Conservation (phyloP, 2,888 invertebrate species). For the Drosophila picticornis region DNA sequence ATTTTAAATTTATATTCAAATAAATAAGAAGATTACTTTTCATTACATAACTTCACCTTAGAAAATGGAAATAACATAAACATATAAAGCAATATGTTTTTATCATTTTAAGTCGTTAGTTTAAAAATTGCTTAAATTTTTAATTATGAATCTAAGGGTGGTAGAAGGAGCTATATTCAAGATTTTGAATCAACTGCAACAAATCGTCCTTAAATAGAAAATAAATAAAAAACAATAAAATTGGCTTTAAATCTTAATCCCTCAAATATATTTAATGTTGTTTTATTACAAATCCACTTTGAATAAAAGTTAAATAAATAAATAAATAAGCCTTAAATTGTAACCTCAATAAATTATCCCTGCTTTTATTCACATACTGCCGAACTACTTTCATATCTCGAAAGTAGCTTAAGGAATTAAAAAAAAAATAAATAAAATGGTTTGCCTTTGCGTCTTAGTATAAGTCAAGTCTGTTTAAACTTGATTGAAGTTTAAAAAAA, state of each 20-base stretch:
- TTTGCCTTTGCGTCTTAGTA: background rate
- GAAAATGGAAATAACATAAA: background rate
- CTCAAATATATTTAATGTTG: background rate
- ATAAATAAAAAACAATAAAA: background rate
- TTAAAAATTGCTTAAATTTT: background rate
- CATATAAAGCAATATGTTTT: background rate
- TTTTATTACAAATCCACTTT: background rate
- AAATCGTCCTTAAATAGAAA: background rate
- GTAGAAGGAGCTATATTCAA: background rate
- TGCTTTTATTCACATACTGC: background rate
- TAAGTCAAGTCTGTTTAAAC: background rate
- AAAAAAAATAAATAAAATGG: background rate
- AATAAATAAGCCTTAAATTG: background rate
- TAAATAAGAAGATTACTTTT: background rate
- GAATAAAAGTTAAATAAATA: background rate
- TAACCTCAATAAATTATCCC: background rate
- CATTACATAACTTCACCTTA: background rate
- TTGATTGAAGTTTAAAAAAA: background rate
- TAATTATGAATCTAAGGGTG: background rate
- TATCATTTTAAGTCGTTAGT: background rate
- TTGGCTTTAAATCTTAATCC: background rate
- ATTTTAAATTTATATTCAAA: background rate
- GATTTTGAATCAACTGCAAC: background rate
- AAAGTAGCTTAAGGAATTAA: background rate
- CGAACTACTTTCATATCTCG: background rate